These are phyloP conservation scores for Strigops habroptila DNA, from an alignment of 2,113 vertebrate species.

Conservation along the genomic window DNA sequence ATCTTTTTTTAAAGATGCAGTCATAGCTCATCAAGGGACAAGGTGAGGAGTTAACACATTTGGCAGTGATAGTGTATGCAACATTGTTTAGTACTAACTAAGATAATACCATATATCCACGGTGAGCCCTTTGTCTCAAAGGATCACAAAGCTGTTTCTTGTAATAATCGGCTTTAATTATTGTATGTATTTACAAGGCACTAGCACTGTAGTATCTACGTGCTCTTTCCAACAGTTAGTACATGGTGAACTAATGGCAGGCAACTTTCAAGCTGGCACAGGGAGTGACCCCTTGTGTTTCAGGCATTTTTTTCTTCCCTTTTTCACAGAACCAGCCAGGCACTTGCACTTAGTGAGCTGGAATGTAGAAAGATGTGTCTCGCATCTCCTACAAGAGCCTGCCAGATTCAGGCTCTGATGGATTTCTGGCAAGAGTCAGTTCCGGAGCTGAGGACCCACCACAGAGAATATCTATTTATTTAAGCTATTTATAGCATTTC, in stretches of 20 bases:
- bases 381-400: slow-evolving; percentile 27
- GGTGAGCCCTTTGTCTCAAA: background rate
- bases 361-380: slow-evolving; percentile 60
- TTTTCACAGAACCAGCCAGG: background rate
- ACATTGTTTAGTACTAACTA: background rate
- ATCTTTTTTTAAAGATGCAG: background rate
- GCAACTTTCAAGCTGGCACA: background rate
- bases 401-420: slow-evolving; percentile 62
- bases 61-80: background rate
- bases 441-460: slow-evolving; percentile 65
- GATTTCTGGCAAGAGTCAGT: slow-evolving; percentile 67
- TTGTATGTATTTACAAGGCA: background rate
- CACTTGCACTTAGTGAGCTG: slow-evolving; percentile 31
- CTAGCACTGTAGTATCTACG: background rate
- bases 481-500: slow-evolving; percentile 67
- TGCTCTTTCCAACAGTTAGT: background rate
- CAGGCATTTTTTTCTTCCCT: background rate
- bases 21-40: background rate
- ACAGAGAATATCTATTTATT: slow-evolving; percentile 69
- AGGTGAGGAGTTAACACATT: background rate
- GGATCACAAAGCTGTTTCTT: background rate
- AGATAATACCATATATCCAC: background rate
- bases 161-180: slow-evolving; percentile 17
- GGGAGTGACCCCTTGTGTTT: background rate
- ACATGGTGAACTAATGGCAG: background rate